Evolutionary conservation across 2,888 invertebrate species (phyloP), one percentile per base, ranked within the genome.

Genomic region (Ctena decussata): DNA sequence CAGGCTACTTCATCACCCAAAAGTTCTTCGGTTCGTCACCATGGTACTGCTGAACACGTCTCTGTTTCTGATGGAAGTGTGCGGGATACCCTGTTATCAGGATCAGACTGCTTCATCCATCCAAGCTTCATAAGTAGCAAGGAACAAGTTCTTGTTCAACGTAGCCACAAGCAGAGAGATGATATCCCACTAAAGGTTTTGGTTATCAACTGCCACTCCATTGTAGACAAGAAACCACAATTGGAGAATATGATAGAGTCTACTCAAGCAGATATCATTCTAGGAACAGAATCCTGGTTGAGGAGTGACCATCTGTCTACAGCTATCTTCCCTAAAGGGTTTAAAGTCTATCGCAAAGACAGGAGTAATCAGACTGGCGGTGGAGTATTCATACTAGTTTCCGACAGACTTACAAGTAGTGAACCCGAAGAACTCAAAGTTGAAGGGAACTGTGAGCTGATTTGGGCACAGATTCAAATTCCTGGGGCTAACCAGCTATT

Each of bases 191-290:
- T 73, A 24, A 72, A 74, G 60, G 60, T 80, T 2, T n/a, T 72
- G 1, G 41, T 39, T 27, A 32, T 80, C 8, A 80, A 80, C 60
- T 80, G 80, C 37, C 80, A 73, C 8, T 80, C 80, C 12, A 44
- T 69, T 27, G 37, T 65, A 39, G 49, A 32, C 27, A 80, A 80
- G 57, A 75, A 69, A 27, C 32, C 69, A 0, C 21, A 46, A 27
- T 37, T 80, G 12, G 75, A 75, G 37, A 27, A 72, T 37, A 60
- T 80, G 27, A 72, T 72, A 24, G 46, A 75, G 27, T 35, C n/a
- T 6, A 69, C 57, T 32, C n/a, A 53, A 70, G 74, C 80, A 6
- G 41, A n/a, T n/a, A n/a, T n/a, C n/a, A n/a, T n/a, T n/a, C n/a
- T n/a, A n/a, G n/a, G n/a, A n/a, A n/a, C n/a, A n/a, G n/a, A n/a